Evolutionary conservation across 2,888 invertebrate species (phyloP), one percentile per base, ranked within the genome.

Genomic region (Aricia artaxerxes): DNA sequence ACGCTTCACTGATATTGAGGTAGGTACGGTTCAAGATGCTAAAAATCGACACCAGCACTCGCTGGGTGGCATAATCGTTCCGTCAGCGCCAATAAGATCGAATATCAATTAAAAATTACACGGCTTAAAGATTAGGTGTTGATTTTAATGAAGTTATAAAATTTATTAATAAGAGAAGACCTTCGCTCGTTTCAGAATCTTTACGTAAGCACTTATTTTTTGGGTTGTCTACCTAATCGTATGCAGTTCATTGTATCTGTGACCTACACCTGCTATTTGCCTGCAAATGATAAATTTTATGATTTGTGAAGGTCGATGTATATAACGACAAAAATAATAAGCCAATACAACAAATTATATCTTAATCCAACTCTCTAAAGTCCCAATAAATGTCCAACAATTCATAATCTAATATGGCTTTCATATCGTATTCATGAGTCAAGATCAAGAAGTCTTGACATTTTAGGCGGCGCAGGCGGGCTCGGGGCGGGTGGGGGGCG

Each of bases 91-190:
- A 38, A 69, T 69, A 13, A 69, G 64, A 35, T 69, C 31, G 31
- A 35, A 69, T 69, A 69, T 35, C 69, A 69, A 69, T 69, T 69
- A 69, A 9, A 13, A 69, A 69, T 69, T 69, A 69, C 16, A 69
- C 69, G 13, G 4, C 13, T 69, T 0, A 9, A 69, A 16, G 31
- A 64, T 69, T 35, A 69, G 38, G 11, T 31, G 24, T 9, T 64
- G 24, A 24, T 64, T 64, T 64, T 64, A 64, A 35, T 69, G 13
- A 16, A 69, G 35, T 5, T 13, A 31, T 64, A 64, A 31, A 31
- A 64, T 11, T 64, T 64, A 4, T 24, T 61, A 61, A 4, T 24
- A 16, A 53, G 11, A 53, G 53, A 57, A 16, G 57, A 61, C 31
- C 31, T 64, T 11, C 31, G 69, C 6, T 69, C 38, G 35, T 69